Percentiles rank a stretch among this genome's conserved stretches.
phyloP scores from a whole-genome alignment of 2,888 invertebrate genomes.

The Drosophila neonasuta region DNA sequence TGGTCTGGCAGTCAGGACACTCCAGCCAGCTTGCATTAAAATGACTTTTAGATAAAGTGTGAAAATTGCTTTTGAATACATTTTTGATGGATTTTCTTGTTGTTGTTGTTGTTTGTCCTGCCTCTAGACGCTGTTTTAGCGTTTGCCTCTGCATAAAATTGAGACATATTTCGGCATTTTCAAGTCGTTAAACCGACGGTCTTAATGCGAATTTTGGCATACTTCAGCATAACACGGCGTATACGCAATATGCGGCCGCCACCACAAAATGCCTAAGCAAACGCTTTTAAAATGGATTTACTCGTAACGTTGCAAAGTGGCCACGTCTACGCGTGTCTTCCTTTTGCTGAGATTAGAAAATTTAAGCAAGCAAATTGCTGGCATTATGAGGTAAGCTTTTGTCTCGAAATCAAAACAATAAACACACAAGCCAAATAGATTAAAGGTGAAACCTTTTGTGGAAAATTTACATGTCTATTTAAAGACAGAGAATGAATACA shows the following conservation, averaged over 20 bases:
- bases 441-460: not conserved
- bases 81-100: constrained; percentile 47
- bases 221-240: constrained; percentile 19
- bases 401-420: not conserved
- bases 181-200: constrained; percentile 49
- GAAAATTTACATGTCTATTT: no score
- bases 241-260: constrained; percentile 34
- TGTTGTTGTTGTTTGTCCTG: constrained; percentile 6
- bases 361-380: constrained; percentile 17
- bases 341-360: constrained; percentile 21
- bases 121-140: not conserved
- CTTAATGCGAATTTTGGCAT: constrained; percentile 19
- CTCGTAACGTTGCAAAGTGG: constrained; percentile 19
- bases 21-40: constrained; percentile 49
- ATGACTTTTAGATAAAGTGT: constrained; percentile 64
- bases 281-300: constrained; percentile 29
- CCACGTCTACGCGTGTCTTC: constrained; percentile 14
- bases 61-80: constrained; percentile 66
- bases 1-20: constrained; percentile 14
- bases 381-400: constrained; percentile 21
- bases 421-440: not conserved
- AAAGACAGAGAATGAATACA: no score
- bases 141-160: constrained; percentile 34
- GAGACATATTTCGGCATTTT: constrained; percentile 55
- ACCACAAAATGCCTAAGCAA: constrained; percentile 30